These are phyloP conservation scores for Pseudomyrmex pallidus DNA, from an alignment of 1,140 invertebrate species.

Conservation along the genomic window DNA sequence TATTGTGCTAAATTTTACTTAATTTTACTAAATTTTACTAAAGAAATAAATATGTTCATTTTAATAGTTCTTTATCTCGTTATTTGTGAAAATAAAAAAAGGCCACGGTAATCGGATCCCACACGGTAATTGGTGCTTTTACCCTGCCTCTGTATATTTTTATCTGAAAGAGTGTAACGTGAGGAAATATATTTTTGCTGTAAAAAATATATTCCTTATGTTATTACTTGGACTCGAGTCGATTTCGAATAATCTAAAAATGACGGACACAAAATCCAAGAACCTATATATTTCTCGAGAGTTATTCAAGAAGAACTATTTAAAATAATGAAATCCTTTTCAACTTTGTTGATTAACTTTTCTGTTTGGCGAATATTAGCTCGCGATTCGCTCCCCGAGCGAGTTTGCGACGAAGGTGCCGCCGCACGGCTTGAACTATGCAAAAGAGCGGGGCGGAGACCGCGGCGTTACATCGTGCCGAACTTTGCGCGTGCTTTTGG, in stretches of 20 bases:
- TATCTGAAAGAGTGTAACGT: too few species aligned
- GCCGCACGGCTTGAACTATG: conserved; percentile 41
- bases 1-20: too few species aligned
- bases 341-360: conserved; percentile 48
- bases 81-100: too few species aligned
- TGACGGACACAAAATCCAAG: not conserved
- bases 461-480: conserved; percentile 15
- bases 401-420: conserved; percentile 16
- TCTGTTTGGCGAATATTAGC: conserved; percentile 51
- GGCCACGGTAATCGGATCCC: too few species aligned
- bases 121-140: too few species aligned
- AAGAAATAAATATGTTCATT: too few species aligned
- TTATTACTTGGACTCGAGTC: too few species aligned
- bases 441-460: conserved; percentile 17
- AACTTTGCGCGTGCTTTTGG: conserved; percentile 42
- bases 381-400: not conserved
- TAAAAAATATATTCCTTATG: too few species aligned
- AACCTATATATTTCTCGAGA: not conserved
- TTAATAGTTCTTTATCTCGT: too few species aligned
- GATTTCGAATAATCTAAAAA: not conserved
- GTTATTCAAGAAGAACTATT: conserved; percentile 37
- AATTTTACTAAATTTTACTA: too few species aligned
- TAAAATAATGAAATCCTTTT: conserved; percentile 32
- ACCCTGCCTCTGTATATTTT: too few species aligned
- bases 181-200: too few species aligned